A percentile compares a stretch with the other conserved stretches of the same genome.
phyloP scores from a whole-genome alignment of 2,888 invertebrate genomes.

The Eupelmus urozonus region DNA sequence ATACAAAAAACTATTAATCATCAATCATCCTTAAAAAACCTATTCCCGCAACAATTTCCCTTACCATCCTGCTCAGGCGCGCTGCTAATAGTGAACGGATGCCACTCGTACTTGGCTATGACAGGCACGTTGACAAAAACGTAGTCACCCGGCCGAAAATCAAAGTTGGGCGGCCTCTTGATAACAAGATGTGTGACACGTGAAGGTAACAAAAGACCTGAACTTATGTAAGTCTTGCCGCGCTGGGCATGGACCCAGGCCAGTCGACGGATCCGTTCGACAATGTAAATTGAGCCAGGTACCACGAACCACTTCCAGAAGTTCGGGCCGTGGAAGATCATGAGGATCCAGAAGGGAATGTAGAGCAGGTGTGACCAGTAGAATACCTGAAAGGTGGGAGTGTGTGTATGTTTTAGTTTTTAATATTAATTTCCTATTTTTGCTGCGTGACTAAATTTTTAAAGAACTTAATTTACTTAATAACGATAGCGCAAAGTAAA shows the following conservation, averaged over 20 bases:
- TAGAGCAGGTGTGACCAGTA: constrained; percentile 96
- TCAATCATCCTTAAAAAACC: too few species aligned
- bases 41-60: too few species aligned
- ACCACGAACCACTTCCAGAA: constrained; percentile 97
- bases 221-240: constrained; percentile 91
- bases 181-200: constrained; percentile 95
- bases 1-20: too few species aligned
- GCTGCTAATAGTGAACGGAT: constrained; percentile 97
- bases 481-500: too few species aligned
- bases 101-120: constrained; percentile 96
- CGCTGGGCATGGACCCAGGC: constrained; percentile 82
- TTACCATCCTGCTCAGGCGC: constrained; percentile 94
- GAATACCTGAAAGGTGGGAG: constrained; percentile 82
- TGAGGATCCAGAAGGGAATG: constrained; percentile 90
- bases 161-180: constrained; percentile 90
- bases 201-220: constrained; percentile 91
- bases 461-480: background rate
- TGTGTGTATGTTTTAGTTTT: background rate
- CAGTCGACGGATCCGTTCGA: constrained; percentile 85
- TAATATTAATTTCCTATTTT: too few species aligned
- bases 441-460: background rate
- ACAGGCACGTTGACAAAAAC: constrained; percentile 94
- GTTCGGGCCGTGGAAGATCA: constrained; percentile 92
- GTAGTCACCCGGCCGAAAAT: constrained; percentile 95
- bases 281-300: constrained; percentile 87